phyloP scores from a whole-genome alignment of 2,113 vertebrate species.

The Pachypanchax playfairii region DNA sequence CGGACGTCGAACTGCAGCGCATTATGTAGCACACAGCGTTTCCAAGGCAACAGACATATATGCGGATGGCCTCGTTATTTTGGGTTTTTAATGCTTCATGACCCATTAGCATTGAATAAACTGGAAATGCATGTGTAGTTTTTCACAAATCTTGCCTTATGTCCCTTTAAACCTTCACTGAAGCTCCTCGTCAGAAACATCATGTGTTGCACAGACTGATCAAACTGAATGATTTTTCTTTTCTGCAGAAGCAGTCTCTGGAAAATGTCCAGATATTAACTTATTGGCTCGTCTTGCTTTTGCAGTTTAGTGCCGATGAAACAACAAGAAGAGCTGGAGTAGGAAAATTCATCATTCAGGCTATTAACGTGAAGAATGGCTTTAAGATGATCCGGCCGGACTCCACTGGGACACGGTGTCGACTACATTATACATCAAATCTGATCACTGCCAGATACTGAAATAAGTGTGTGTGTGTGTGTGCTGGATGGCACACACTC shows the following conservation, averaged over 20 bases:
- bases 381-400: slow-evolving; percentile 44
- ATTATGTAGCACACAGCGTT: no score
- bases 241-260: slow-evolving; percentile 12
- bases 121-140: no score
- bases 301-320: slow-evolving; percentile 30
- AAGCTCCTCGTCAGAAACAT: no score
- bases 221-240: no score
- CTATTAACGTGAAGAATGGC: slow-evolving; percentile 49
- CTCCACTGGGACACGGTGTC: slow-evolving; percentile 30
- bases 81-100: no score
- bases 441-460: slow-evolving; percentile 22
- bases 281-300: background rate
- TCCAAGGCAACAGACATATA: no score
- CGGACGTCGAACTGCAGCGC: no score
- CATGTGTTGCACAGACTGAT: no score
- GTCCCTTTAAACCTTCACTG: no score
- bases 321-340: slow-evolving; percentile 23
- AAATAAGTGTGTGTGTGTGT: slow-evolving; percentile 11
- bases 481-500: slow-evolving; percentile 1
- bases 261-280: slow-evolving; percentile 27
- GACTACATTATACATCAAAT: slow-evolving; percentile 48
- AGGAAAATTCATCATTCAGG: slow-evolving; percentile 45
- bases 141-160: no score
- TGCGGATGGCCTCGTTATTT: no score
- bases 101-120: no score